Evolutionary conservation across 2,797 vertebrate species (phyloP).

Genomic region (Hirundo rustica): DNA sequence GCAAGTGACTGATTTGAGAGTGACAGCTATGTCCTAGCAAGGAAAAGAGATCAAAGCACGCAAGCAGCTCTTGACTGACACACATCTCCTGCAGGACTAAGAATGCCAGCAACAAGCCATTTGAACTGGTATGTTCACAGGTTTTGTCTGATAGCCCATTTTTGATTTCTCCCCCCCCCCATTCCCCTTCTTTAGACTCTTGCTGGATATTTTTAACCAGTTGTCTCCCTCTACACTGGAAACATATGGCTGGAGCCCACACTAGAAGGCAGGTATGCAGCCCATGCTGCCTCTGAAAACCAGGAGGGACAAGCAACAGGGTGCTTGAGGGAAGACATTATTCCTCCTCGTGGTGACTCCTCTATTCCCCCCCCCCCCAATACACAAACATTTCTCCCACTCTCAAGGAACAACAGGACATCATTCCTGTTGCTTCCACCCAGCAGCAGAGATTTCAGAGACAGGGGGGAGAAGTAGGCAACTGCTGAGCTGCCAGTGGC

Average conservation of each 20-base stretch:
- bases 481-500: neutral
- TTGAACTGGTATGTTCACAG: neutral
- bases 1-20: neutral
- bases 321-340: neutral
- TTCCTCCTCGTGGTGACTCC: neutral
- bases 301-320: neutral
- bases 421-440: neutral
- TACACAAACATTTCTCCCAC: neutral
- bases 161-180: neutral
- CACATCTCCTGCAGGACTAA: neutral
- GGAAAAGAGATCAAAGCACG: neutral
- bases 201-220: neutral
- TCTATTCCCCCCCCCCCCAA: neutral
- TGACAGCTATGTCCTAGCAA: neutral
- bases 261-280: neutral
- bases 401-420: neutral
- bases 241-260: neutral
- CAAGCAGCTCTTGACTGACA: conserved; percentile 24
- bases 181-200: neutral
- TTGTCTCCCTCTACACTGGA: neutral
- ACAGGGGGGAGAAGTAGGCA: neutral
- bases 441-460: neutral
- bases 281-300: neutral
- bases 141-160: neutral
- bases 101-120: neutral